Evolutionary conservation across 1,140 invertebrate species (phyloP).

Genomic region (Pogonomyrmex barbatus): DNA sequence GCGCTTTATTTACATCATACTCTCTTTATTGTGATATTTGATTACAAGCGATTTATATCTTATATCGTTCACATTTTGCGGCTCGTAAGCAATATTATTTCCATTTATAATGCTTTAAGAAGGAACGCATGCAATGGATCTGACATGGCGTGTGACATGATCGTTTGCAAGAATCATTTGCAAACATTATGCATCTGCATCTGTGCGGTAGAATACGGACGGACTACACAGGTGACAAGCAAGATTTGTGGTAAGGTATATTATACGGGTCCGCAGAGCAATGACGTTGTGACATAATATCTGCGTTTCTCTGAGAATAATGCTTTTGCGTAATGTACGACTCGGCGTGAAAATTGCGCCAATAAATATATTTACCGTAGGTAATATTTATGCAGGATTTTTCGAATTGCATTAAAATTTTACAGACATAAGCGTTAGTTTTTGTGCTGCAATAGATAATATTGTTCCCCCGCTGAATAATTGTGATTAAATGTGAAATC

Average conservation of each 20-base stretch:
- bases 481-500: constrained; percentile 13
- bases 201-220: constrained; percentile 31
- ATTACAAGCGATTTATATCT: constrained; percentile 5
- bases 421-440: not conserved
- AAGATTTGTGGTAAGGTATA: constrained; percentile 60
- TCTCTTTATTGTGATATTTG: not conserved
- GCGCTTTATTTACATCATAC: not conserved
- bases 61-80: not conserved
- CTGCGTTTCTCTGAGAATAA: constrained; percentile 56
- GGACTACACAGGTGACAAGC: constrained; percentile 55
- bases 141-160: constrained; percentile 48
- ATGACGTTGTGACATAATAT: constrained; percentile 60
- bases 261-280: constrained; percentile 49
- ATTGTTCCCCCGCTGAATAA: not conserved
- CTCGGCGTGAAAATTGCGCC: constrained; percentile 7
- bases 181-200: constrained; percentile 56
- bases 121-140: constrained; percentile 47
- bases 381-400: not conserved
- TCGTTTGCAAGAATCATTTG: constrained; percentile 65
- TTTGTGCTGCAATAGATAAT: not conserved
- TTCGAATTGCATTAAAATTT: not conserved
- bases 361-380: constrained; percentile 10
- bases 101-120: constrained; percentile 55
- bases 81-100: constrained; percentile 28
- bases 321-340: constrained; percentile 25